A percentile compares a stretch with the other conserved stretches of the same genome.
phyloP scores from a whole-genome alignment of 2,113 vertebrate species.

The Ahaetulla prasina region DNA sequence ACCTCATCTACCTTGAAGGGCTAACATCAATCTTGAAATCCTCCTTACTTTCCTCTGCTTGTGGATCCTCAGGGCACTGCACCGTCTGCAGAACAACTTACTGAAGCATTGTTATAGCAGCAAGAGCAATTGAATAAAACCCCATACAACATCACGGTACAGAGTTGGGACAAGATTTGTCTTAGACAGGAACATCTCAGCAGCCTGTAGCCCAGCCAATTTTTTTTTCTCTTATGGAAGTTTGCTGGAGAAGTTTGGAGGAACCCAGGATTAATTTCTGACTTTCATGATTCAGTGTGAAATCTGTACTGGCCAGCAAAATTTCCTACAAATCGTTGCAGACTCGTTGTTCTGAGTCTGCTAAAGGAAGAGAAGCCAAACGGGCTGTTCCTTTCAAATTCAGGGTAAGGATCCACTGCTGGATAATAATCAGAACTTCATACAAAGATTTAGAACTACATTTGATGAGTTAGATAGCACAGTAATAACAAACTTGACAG shows the following conservation, averaged over 20 bases:
- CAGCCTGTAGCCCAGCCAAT: not conserved
- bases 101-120: not conserved
- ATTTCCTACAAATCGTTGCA: not conserved
- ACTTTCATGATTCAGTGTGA: not conserved
- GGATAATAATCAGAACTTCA: not conserved
- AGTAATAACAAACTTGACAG: not conserved
- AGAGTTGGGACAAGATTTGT: not conserved
- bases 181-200: not conserved
- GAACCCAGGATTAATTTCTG: not conserved
- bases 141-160: not conserved
- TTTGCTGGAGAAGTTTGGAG: not conserved
- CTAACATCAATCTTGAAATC: not conserved
- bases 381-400: not conserved
- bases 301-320: not conserved
- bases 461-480: not conserved
- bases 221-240: not conserved
- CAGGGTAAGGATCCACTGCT: not conserved
- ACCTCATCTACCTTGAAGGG: not conserved
- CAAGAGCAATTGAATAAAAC: not conserved
- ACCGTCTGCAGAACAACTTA: not conserved
- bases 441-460: not conserved
- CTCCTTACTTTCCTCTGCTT: not conserved
- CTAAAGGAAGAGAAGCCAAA: not conserved
- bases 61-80: not conserved
- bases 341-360: not conserved